Conservation (phyloP, 2,113 vertebrate genomes). For the Chinchilla lanigera region DNA sequence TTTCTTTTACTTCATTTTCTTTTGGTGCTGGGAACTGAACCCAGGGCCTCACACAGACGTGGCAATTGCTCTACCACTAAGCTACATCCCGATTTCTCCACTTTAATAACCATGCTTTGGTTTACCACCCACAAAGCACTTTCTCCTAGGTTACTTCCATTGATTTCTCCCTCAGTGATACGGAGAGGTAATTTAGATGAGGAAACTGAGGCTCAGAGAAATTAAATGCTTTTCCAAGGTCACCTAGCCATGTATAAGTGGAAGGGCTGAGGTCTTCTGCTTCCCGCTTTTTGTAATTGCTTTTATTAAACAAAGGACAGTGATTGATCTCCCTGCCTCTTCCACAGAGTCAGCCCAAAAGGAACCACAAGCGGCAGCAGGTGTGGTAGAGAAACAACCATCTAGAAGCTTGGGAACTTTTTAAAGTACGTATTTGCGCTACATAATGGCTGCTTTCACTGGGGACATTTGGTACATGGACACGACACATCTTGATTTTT, state of each 20-base stretch:
- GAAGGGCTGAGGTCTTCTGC: not conserved
- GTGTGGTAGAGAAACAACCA: not conserved
- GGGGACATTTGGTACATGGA: not conserved
- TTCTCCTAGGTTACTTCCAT: not conserved
- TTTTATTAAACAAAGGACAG: not conserved
- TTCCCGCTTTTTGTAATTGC: not conserved
- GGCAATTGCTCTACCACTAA: not conserved
- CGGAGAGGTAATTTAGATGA: conserved; percentile 17
- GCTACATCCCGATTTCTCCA: not conserved
- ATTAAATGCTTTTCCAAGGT: conserved; percentile 11
- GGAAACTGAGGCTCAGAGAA: conserved; percentile 16
- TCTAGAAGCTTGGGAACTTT: not conserved
- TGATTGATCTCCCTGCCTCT: not conserved
- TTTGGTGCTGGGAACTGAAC: not conserved
- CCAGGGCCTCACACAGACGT: not conserved
- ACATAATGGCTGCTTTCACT: not conserved
- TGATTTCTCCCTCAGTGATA: not conserved
- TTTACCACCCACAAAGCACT: not conserved
- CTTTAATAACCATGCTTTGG: conserved; percentile 26
- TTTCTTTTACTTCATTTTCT: not conserved
- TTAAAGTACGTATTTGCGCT: not conserved
- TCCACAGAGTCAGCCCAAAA: not conserved
- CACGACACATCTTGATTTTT: not conserved
- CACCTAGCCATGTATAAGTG: not conserved
- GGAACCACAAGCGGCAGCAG: conserved; percentile 43